Percentiles rank a stretch among this genome's conserved stretches.
These are phyloP conservation scores for Tetraodon nigroviridis DNA, from an alignment of 2,113 vertebrate species.

Conservation along the genomic window DNA sequence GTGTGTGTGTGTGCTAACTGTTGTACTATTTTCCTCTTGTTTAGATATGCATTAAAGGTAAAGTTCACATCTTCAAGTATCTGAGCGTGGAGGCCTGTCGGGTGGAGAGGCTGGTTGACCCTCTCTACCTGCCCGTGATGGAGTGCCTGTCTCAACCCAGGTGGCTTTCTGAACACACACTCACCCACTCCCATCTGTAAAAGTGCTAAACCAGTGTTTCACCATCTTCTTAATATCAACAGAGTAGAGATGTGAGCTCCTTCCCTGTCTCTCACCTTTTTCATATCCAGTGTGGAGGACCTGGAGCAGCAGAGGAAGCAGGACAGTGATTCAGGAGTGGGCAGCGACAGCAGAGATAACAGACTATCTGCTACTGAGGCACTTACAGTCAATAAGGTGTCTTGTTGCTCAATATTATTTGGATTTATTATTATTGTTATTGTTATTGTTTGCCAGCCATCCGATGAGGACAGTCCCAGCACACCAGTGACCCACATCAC, in stretches of 20 bases:
- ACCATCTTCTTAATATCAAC: too few species aligned
- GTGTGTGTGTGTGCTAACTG: neutral
- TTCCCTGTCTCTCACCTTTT: conserved; percentile 35
- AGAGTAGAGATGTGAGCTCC: too few species aligned
- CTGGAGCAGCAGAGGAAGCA: conserved; percentile 85
- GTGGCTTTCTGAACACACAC: conserved; percentile 55
- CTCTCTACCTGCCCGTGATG: conserved; percentile 83
- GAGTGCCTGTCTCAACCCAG: conserved; percentile 82
- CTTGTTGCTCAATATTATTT: neutral
- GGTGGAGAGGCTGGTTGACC: conserved; percentile 84
- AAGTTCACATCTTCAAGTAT: conserved; percentile 96
- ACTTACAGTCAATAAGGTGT: conserved; percentile 13
- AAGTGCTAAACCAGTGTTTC: too few species aligned
- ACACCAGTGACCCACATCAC: conserved; percentile 88
- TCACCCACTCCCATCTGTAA: too few species aligned
- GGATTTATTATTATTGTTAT: neutral
- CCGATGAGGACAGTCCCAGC: conserved; percentile 88
- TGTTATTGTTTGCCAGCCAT: conserved; percentile 73
- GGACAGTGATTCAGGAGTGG: conserved; percentile 92
- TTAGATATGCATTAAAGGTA: conserved; percentile 93
- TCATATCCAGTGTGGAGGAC: conserved; percentile 78
- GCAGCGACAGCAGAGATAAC: conserved; percentile 94
- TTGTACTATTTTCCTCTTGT: neutral
- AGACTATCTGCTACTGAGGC: conserved; percentile 93
- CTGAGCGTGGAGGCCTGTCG: conserved; percentile 89